These are phyloP conservation scores for Rhagoletis zephyria DNA, from an alignment of 1,140 invertebrate genomes.

Conservation along the genomic window DNA sequence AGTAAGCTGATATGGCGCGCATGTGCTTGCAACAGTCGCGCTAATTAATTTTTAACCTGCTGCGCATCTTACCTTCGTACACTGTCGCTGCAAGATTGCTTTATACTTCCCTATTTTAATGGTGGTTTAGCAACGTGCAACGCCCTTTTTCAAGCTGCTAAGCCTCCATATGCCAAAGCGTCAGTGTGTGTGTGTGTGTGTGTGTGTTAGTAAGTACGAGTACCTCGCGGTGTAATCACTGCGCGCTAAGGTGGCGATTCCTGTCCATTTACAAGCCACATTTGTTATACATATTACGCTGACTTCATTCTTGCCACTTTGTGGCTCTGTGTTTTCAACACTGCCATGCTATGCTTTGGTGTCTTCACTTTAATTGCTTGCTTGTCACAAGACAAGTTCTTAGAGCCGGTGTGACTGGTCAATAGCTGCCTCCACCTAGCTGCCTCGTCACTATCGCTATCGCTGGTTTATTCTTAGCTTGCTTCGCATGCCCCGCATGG, in stretches of 20 bases:
- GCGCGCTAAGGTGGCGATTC: not conserved
- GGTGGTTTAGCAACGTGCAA: conserved; percentile 5
- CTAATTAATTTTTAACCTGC: conserved; percentile 50
- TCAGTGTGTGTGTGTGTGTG: too few relatives aligned
- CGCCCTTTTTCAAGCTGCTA: not conserved
- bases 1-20: conserved; percentile 10
- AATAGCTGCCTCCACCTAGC: not conserved
- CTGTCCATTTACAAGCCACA: conserved; percentile 23
- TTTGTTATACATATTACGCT: conserved; percentile 35
- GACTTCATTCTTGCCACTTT: conserved; percentile 36
- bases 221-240: not conserved
- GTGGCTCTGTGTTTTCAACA: not conserved
- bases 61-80: not conserved
- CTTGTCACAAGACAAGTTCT: conserved; percentile 42
- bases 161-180: not conserved
- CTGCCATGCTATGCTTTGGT: not conserved
- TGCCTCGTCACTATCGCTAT: conserved; percentile 27
- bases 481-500: not conserved
- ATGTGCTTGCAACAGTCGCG: conserved; percentile 23
- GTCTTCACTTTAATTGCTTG: conserved; percentile 49
- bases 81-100: not conserved
- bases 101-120: not conserved
- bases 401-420: conserved; percentile 8
- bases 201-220: not conserved
- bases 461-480: conserved; percentile 27